Conservation (phyloP, 1,140 invertebrate species). For the Pseudomyrmex dendroicus region DNA sequence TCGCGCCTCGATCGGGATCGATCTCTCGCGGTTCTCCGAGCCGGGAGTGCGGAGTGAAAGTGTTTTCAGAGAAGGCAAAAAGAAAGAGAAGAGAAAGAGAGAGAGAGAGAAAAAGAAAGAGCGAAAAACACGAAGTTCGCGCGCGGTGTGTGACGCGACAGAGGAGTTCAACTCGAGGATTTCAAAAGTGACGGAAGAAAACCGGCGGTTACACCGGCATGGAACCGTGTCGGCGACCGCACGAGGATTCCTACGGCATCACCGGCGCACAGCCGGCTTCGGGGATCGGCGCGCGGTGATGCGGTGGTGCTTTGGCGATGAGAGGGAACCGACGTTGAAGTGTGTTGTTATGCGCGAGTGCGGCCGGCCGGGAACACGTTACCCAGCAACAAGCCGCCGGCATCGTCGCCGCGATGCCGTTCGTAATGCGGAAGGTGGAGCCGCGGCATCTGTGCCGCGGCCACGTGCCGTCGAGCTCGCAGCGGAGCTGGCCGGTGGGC, state of each 20-base stretch:
- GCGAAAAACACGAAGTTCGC: not conserved
- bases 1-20: not conserved
- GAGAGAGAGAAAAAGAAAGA: not conserved
- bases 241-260: not conserved
- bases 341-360: slow-evolving; percentile 37
- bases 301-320: slow-evolving; percentile 40
- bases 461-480: slow-evolving; percentile 81
- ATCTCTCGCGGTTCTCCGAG: not conserved
- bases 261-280: not conserved
- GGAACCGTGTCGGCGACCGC: not conserved
- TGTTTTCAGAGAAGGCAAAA: not conserved
- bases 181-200: slow-evolving; percentile 10
- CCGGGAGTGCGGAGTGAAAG: slow-evolving; percentile 46
- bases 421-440: slow-evolving; percentile 82
- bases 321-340: not conserved
- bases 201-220: not conserved
- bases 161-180: not conserved
- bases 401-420: slow-evolving; percentile 79
- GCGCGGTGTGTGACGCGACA: slow-evolving; percentile 4
- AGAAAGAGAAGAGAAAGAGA: not conserved
- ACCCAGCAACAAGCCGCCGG: slow-evolving; percentile 37
- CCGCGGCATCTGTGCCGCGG: slow-evolving; percentile 83
- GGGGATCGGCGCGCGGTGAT: slow-evolving; percentile 8
- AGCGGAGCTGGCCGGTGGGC: slow-evolving; percentile 81
- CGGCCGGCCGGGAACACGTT: not conserved